A percentile compares a stretch with the other conserved stretches of the same genome.
phyloP scores from a whole-genome alignment of 2,113 vertebrate species.

The Antechinus flavipes region DNA sequence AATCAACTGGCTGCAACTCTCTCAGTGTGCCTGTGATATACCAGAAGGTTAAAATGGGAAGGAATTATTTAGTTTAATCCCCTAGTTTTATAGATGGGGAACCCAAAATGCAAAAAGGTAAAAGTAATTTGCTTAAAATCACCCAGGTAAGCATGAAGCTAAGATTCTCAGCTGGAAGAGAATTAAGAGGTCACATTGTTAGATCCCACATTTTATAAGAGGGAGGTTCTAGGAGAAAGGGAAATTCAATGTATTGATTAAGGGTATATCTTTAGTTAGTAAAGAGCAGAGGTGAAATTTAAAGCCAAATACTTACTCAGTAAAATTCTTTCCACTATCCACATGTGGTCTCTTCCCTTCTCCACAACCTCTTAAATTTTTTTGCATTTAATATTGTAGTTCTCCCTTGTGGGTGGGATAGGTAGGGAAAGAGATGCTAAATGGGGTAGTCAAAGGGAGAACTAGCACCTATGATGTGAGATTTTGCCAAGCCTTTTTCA shows the following conservation, averaged over 20 bases:
- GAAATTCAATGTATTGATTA: not conserved
- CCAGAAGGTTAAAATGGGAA: not conserved
- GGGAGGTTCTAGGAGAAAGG: not conserved
- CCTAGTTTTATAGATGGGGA: not conserved
- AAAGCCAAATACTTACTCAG: not conserved
- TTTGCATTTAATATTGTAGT: not conserved
- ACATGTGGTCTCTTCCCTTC: not conserved
- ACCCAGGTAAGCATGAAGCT: not conserved
- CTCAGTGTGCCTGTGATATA: not conserved
- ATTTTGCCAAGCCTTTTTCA: not conserved
- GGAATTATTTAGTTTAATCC: not conserved
- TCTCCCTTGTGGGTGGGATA: not conserved
- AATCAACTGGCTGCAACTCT: not conserved
- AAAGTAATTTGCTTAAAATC: not conserved
- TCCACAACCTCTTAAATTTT: not conserved
- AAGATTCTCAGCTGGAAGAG: not conserved
- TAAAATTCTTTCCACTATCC: not conserved
- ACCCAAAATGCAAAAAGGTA: not conserved
- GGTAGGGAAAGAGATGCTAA: too few species aligned
- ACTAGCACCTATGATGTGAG: not conserved
- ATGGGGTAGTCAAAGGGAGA: not conserved
- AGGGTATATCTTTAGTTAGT: not conserved
- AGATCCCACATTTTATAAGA: not conserved
- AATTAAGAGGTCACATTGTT: not conserved
- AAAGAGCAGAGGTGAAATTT: not conserved